A percentile compares a stretch with the other conserved stretches of the same genome.
These are phyloP conservation scores for Orchestia grillus DNA, from an alignment of 1,140 invertebrate species.

Conservation along the genomic window DNA sequence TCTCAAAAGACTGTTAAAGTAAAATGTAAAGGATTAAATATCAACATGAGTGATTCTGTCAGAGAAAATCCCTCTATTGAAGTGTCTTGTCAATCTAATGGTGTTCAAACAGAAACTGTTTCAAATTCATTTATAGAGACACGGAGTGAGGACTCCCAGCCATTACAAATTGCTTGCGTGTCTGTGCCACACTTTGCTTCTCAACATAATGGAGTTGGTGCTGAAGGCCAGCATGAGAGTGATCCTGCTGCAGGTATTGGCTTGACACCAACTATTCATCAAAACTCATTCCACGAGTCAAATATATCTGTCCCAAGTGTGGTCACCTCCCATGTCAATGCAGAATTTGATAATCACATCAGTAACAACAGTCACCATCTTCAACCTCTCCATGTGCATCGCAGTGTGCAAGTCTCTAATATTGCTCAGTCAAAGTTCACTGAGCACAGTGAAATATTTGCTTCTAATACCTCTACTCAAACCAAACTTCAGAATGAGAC, in stretches of 20 bases:
- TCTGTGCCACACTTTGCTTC: not conserved
- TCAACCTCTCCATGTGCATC: not conserved
- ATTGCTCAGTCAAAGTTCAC: not conserved
- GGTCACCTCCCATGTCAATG: constrained; percentile 1
- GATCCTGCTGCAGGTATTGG: not conserved
- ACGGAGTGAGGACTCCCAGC: not conserved
- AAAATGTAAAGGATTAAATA: not conserved
- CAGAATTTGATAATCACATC: not conserved
- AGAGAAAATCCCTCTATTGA: not conserved
- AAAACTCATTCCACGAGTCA: not conserved
- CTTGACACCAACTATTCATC: not conserved
- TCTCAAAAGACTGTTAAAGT: not conserved
- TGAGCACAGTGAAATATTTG: not conserved
- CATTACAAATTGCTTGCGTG: not conserved
- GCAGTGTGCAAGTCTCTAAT: not conserved
- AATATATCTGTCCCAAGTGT: not conserved
- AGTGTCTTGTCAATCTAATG: not conserved
- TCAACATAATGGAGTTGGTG: not conserved
- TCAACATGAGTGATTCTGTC: not conserved
- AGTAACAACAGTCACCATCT: not conserved
- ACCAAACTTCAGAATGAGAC: not conserved
- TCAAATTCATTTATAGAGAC: not conserved
- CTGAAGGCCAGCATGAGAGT: not conserved
- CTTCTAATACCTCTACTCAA: not conserved
- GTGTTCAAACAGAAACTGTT: not conserved